Percentiles rank a stretch among this genome's conserved stretches.
Evolutionary conservation across 1,140 invertebrate species (phyloP).

Genomic region (Rhagoletis pomonella): DNA sequence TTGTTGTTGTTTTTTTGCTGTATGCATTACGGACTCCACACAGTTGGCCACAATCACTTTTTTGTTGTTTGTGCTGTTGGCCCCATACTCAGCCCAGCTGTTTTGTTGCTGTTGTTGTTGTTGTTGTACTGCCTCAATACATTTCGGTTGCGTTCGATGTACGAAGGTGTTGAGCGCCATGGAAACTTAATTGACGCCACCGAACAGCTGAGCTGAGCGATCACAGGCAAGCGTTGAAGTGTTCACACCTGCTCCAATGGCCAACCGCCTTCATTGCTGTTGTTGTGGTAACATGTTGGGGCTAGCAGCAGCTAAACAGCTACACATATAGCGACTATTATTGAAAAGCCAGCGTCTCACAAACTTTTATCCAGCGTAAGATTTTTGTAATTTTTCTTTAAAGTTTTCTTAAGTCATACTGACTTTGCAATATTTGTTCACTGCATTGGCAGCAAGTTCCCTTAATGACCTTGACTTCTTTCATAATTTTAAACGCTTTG

Average conservation of each 20-base stretch:
- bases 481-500: neutral
- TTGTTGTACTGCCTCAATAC: neutral
- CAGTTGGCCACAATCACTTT: neutral
- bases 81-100: neutral
- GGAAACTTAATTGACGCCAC: neutral
- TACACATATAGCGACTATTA: too few relatives aligned
- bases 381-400: neutral
- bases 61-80: too few relatives aligned
- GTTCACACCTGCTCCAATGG: neutral
- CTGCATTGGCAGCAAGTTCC: neutral
- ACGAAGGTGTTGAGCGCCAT: conserved; percentile 21
- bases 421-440: neutral
- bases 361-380: neutral
- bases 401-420: conserved; percentile 1
- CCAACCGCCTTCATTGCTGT: neutral
- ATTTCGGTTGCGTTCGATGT: conserved; percentile 18
- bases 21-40: neutral
- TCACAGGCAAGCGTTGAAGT: neutral
- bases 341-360: neutral
- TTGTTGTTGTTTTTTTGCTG: neutral
- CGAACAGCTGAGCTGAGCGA: conserved; percentile 25
- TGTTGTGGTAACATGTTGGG: neutral
- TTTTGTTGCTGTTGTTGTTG: neutral
- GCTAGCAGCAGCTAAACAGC: neutral
- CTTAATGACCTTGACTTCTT: conserved; percentile 25